Evolutionary conservation across 2,888 invertebrate species (phyloP), one percentile per base, ranked within the genome.

Genomic region (Chelonus formosanus): DNA sequence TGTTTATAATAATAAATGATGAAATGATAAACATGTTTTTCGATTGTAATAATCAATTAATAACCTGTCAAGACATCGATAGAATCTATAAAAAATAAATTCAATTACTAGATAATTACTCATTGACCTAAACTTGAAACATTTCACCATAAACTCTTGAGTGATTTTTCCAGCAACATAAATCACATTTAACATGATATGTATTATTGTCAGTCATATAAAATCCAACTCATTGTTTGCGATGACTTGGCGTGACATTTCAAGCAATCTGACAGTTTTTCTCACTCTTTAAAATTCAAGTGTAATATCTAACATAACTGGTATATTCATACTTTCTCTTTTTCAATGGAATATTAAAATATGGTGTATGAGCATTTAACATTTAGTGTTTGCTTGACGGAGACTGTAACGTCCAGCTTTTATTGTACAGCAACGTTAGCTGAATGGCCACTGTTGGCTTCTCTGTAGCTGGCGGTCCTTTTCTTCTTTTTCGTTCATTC

Each of bases 341-440:
- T 32, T 31, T 31, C 52, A 20, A 48, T 40, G 6, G 40, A 40
- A 40, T 40, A 40, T 40, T 40, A 40, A 40, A 40, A 40, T 40
- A 40, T 43, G 20, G 35, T 56, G 40, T 36, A 35, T 53, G 4
- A 57, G 52, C 58, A 44, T 44, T 79, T 75, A 76, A 76, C 76
- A 72, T 78, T 73, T 71, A 71, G 72, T 76, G 73, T 80, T 78
- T 78, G 75, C 75, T 74, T 66, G 67, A 73, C 71, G 71, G 71
- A 71, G 73, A 71, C 67, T 63, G 75, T 70, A 71, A 70, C 74
- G 74, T 78, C 75, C 74, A 74, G 75, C 74, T 76, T 74, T 74
- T 40, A 40, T 40, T 74, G 72, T 75, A 20, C 20, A 59, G 71
- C 72, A 59, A 71, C 70, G 74, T 75, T 75, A 74, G 71, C 71